Percentiles rank a stretch among this genome's conserved stretches.
phyloP scores from a whole-genome alignment of 2,797 vertebrate genomes.

The Chlorospingus semifuscus region DNA sequence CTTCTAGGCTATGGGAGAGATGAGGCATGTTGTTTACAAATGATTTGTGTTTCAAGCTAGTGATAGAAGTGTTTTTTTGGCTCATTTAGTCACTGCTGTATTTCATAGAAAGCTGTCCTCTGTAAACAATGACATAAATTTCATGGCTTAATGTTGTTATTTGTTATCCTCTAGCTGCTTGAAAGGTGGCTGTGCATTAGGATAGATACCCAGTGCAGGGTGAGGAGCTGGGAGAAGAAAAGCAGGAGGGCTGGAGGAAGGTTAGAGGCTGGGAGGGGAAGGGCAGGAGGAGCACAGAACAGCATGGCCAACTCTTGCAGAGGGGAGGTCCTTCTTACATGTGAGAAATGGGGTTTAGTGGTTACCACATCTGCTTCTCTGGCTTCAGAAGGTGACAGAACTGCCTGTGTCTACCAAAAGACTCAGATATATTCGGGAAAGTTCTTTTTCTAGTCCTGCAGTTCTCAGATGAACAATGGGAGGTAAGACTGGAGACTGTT shows the following conservation, averaged over 20 bases:
- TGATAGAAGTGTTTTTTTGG: background rate
- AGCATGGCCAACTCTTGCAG: background rate
- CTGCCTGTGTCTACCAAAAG: background rate
- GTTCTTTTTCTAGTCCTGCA: background rate
- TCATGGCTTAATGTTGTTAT: background rate
- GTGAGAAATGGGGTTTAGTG: background rate
- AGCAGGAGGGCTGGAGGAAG: background rate
- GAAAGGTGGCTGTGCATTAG: background rate
- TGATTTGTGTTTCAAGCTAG: background rate
- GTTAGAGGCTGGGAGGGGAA: background rate
- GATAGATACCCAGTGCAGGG: rapidly evolving
- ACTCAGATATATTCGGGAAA: background rate
- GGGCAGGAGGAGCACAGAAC: background rate
- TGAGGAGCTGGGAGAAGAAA: background rate
- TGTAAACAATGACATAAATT: background rate
- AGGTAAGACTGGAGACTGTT: background rate
- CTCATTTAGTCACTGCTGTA: background rate
- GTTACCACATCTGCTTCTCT: background rate
- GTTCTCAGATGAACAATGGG: background rate
- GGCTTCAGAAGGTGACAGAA: background rate
- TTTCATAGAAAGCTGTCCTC: background rate
- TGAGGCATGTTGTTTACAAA: background rate
- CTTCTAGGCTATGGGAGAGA: background rate
- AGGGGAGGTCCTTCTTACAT: background rate
- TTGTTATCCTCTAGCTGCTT: background rate